Evolutionary conservation across 2,797 vertebrate genomes (phyloP).

Genomic region (Parotocinclus haroldoi): DNA sequence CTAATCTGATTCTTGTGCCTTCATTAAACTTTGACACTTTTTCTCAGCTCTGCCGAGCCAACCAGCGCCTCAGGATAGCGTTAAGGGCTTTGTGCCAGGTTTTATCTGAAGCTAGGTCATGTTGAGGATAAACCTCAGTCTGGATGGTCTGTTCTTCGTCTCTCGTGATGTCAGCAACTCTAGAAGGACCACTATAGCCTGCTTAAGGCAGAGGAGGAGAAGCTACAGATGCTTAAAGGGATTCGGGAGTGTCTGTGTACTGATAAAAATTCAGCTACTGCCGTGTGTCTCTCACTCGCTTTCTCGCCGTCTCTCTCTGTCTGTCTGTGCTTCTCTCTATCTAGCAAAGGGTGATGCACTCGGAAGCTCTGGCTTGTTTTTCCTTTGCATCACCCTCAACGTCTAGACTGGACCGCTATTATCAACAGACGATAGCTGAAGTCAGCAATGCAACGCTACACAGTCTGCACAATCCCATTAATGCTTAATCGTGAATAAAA

Average conservation of each 20-base stretch:
- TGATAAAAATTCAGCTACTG: conserved; percentile 29
- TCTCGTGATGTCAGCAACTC: conserved; percentile 35
- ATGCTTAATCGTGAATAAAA: not conserved
- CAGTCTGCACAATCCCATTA: not conserved
- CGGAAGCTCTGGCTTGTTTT: conserved; percentile 3
- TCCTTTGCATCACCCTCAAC: not conserved
- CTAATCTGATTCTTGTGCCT: too few relatives aligned
- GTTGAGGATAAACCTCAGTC: conserved; percentile 19
- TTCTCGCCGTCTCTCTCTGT: too few relatives aligned
- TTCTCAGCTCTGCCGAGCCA: not conserved
- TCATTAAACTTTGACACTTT: too few relatives aligned
- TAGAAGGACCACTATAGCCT: conserved; percentile 1
- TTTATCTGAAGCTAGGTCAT: conserved; percentile 23
- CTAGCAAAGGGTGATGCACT: conserved; percentile 1
- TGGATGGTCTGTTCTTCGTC: conserved; percentile 30
- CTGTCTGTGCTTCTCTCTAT: not conserved
- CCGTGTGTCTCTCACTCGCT: not conserved
- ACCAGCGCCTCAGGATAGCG: not conserved
- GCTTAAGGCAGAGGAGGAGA: conserved; percentile 10
- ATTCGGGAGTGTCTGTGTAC: conserved; percentile 21
- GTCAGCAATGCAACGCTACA: not conserved
- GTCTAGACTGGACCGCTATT: conserved; percentile 18
- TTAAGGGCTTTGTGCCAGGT: conserved; percentile 5
- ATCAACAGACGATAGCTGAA: not conserved
- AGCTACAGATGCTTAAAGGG: not conserved